Evolutionary conservation across 2,888 invertebrate species (phyloP), one percentile per base, ranked within the genome.

Genomic region (Patella depressa): DNA sequence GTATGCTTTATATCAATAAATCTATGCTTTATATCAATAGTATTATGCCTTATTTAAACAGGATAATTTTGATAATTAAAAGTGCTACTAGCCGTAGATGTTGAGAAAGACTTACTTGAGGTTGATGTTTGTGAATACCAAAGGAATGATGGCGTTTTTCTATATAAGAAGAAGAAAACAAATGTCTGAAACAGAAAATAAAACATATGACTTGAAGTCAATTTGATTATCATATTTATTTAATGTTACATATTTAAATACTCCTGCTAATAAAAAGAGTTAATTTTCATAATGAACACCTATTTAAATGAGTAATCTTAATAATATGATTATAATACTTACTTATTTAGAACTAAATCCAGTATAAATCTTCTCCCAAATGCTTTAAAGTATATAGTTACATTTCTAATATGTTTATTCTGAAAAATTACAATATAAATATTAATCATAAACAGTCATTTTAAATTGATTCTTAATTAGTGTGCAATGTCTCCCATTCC

Each of bases 311-410:
- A 34, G 4, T 34, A 34, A 34, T 34, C 34, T 34, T 34, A 34
- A 34, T 34, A 2, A 34, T 34, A 34, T 7, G 34, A 9, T 19
- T 53, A 15, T 65, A 34, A 9, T 73, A 79, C 79, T 81, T 81
- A 88, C 88, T 81, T 87, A 83, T 86, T 88, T 73, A 83, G 79
- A 65, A 79, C 79, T 71, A 88, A 77, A 78, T 87, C 85, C 54
- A 86, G 72, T n/a, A 81, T 79, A 79, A 87, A 84, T 53, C 76
- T 81, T 72, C 79, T 80, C 24, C 82, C 78, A 79, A 83, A 81
- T 70, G 85, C 84, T 72, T 79, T 72, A 77, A 88, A 85, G 59
- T 83, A 74, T 72, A 86, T 73, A 70, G 84, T 84, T 54, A 87
- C 80, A 73, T 83, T 83, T 74, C 84, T 82, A 74, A 85, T 78